These are phyloP conservation scores for Rutilus rutilus DNA, from an alignment of 2,113 vertebrate genomes.

Conservation along the genomic window DNA sequence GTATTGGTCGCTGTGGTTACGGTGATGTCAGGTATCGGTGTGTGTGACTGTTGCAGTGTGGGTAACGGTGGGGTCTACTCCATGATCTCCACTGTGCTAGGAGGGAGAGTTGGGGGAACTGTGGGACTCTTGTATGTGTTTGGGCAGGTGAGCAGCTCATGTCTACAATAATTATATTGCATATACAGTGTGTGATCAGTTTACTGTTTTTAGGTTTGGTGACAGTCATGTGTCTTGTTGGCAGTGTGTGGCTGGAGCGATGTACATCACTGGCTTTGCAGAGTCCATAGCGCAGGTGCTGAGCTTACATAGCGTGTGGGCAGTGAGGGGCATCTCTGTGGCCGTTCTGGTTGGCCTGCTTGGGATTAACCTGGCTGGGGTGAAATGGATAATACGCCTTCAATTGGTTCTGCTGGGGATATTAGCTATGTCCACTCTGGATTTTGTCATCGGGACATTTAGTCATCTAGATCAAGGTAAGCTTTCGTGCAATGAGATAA, in stretches of 20 bases:
- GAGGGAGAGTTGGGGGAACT: slow-evolving; percentile 86
- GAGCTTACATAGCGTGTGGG: slow-evolving; percentile 85
- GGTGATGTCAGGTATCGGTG: slow-evolving; percentile 90
- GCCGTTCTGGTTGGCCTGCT: slow-evolving; percentile 86
- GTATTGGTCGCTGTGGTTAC: slow-evolving; percentile 89
- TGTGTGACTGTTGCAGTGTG: slow-evolving; percentile 83
- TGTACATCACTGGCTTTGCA: slow-evolving; percentile 96
- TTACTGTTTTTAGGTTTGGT: background rate
- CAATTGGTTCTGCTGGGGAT: slow-evolving; percentile 91
- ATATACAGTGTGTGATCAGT: background rate
- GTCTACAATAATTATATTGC: background rate
- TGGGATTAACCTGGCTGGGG: slow-evolving; percentile 95
- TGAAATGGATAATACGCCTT: slow-evolving; percentile 95
- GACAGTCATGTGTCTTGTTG: slow-evolving; percentile 1
- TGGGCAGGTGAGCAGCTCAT: slow-evolving; percentile 83
- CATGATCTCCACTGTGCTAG: slow-evolving; percentile 93
- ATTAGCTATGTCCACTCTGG: slow-evolving; percentile 89
- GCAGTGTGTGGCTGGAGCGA: slow-evolving; percentile 95
- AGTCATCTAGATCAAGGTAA: slow-evolving; percentile 92
- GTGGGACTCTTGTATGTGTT: slow-evolving; percentile 94
- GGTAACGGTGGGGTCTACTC: slow-evolving; percentile 92
- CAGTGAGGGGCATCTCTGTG: slow-evolving; percentile 85
- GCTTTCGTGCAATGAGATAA: background rate
- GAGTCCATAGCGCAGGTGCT: slow-evolving; percentile 90
- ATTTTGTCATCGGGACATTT: slow-evolving; percentile 94